Percentiles rank a stretch among this genome's conserved stretches.
phyloP scores from a whole-genome alignment of 2,797 vertebrate species.

The Chrysolophus pictus region DNA sequence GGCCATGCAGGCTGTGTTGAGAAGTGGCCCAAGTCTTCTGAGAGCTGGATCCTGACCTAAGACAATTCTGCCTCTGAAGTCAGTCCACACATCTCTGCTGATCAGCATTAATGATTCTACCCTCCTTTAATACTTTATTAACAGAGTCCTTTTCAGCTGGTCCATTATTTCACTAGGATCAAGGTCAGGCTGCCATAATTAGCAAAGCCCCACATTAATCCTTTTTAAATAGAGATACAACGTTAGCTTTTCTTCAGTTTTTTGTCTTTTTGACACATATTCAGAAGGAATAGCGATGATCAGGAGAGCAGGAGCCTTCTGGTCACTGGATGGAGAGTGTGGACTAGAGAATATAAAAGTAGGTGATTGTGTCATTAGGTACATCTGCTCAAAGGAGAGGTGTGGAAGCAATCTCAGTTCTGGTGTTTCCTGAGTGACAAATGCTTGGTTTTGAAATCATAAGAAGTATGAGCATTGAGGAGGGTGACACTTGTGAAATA shows the following conservation, averaged over 20 bases:
- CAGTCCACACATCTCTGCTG: constrained; percentile 40
- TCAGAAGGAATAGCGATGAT: constrained; percentile 62
- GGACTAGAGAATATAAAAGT: constrained; percentile 15
- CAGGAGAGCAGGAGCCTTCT: constrained; percentile 53
- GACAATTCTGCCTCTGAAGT: constrained; percentile 23
- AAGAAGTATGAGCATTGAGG: not conserved
- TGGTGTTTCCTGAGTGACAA: not conserved
- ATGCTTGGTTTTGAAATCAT: not conserved
- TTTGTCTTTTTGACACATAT: constrained; percentile 30
- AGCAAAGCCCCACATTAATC: constrained; percentile 55
- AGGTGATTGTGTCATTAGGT: not conserved
- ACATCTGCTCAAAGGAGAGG: not conserved
- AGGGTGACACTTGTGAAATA: not conserved
- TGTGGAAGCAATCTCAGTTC: not conserved
- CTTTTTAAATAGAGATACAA: constrained; percentile 53
- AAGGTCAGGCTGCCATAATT: constrained; percentile 68
- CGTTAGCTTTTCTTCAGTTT: constrained; percentile 16
- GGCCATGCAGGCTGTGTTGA: not conserved
- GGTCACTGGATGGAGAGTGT: constrained; percentile 17
- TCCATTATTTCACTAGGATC: constrained; percentile 55
- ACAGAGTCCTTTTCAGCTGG: constrained; percentile 32
- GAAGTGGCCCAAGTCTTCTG: not conserved
- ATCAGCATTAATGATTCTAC: constrained; percentile 56
- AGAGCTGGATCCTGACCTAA: constrained; percentile 2
- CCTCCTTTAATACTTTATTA: constrained; percentile 67